A percentile compares a stretch with the other conserved stretches of the same genome.
Conservation (phyloP, 2,113 vertebrate genomes). For the Crypturellus undulatus region DNA sequence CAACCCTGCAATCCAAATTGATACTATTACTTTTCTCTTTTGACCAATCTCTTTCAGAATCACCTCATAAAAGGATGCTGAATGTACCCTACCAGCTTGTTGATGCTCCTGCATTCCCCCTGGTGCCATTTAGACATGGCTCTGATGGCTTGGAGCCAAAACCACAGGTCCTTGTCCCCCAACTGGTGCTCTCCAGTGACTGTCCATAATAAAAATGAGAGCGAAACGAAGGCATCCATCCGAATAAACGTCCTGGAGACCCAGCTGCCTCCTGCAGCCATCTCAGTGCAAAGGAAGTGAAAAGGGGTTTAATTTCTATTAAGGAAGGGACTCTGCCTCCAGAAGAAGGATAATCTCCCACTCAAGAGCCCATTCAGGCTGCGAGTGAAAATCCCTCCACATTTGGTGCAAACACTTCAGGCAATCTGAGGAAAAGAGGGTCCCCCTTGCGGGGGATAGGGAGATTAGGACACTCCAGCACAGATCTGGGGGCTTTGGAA, state of each 20-base stretch:
- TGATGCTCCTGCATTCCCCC: background rate
- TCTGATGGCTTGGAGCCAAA: background rate
- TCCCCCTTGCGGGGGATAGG: background rate
- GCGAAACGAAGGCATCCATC: background rate
- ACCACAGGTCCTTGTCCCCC: background rate
- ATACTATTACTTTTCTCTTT: background rate
- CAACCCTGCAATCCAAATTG: conserved; percentile 12
- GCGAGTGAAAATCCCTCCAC: background rate
- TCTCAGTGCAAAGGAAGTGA: background rate
- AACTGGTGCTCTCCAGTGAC: background rate
- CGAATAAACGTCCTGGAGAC: background rate
- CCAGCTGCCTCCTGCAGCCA: background rate
- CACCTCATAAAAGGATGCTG: background rate
- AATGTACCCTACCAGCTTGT: background rate
- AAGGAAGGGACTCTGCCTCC: background rate
- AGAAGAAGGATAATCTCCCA: background rate
- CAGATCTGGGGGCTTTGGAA: background rate
- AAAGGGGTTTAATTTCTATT: background rate
- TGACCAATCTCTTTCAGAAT: conserved; percentile 22
- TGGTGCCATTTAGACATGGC: background rate
- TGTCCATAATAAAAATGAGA: background rate
- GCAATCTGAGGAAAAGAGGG: background rate
- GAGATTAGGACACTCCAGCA: background rate
- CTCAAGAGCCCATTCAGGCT: background rate
- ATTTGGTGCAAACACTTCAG: background rate